Conservation (phyloP, 2,888 invertebrate species). For the Candidula unifasciata region DNA sequence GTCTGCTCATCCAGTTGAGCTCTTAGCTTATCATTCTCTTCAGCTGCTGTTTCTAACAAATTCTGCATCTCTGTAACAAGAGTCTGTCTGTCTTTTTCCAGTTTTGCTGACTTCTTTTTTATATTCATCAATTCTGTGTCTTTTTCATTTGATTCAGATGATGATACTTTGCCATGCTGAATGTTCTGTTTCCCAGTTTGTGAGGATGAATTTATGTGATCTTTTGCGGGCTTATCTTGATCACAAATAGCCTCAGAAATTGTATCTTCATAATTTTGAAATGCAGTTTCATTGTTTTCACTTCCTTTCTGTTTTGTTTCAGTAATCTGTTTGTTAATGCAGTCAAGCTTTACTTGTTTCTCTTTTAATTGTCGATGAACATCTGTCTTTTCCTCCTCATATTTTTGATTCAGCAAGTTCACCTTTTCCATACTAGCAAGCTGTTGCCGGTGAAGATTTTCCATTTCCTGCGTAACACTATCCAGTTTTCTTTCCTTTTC, state of each 20-base stretch:
- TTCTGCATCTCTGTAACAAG: conserved; percentile 63
- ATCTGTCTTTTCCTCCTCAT: conserved; percentile 20
- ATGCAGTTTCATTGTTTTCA: background rate
- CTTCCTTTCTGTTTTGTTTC: conserved; percentile 10
- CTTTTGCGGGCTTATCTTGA: background rate
- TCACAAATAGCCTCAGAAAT: background rate
- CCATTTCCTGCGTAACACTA: conserved; percentile 56
- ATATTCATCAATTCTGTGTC: conserved; percentile 45
- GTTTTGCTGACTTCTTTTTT: conserved; percentile 48
- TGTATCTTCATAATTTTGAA: background rate
- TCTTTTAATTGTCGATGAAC: conserved; percentile 38
- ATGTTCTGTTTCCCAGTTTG: background rate
- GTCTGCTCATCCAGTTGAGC: conserved; percentile 60
- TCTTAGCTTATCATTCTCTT: conserved; percentile 60
- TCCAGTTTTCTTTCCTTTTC: conserved; percentile 60
- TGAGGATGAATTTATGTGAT: background rate
- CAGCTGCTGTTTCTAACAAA: conserved; percentile 61
- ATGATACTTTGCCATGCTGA: background rate
- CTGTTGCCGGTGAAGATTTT: conserved; percentile 40
- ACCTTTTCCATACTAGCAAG: conserved; percentile 21
- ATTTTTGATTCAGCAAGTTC: conserved; percentile 26
- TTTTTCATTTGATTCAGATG: conserved; percentile 27
- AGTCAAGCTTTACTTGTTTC: conserved; percentile 46
- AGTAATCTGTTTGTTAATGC: conserved; percentile 28
- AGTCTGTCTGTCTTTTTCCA: conserved; percentile 59